These are phyloP conservation scores for Lophura nycthemera DNA, from an alignment of 2,113 vertebrate species.

Conservation along the genomic window DNA sequence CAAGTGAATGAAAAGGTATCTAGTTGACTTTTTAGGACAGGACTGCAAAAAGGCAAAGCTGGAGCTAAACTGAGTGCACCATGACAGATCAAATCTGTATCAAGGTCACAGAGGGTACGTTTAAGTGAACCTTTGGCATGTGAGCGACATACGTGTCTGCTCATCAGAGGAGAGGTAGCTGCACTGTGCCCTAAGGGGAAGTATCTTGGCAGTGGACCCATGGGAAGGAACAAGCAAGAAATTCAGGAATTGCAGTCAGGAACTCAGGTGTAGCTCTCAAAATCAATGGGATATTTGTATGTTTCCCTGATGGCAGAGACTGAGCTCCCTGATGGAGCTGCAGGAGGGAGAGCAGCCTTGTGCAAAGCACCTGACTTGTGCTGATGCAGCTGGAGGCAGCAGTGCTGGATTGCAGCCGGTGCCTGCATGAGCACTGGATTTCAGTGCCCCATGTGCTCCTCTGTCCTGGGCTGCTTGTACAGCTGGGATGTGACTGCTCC, in stretches of 20 bases:
- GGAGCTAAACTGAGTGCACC: constrained; percentile 5
- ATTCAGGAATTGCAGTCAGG: neutral
- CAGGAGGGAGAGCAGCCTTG: neutral
- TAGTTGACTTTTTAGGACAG: constrained; percentile 64
- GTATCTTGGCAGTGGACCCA: accelerated
- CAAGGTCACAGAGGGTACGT: constrained; percentile 59
- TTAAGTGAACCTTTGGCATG: neutral
- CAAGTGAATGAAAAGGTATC: constrained; percentile 63
- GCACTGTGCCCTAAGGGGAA: accelerated
- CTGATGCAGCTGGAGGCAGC: accelerated
- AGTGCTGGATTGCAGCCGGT: accelerated
- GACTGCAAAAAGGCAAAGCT: constrained; percentile 34
- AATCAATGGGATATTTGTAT: accelerated
- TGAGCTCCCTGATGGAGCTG: neutral
- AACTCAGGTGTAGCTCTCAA: accelerated
- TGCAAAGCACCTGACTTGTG: accelerated
- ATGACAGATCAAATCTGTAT: constrained; percentile 59
- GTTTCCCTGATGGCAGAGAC: neutral
- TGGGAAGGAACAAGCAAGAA: neutral
- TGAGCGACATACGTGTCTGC: neutral
- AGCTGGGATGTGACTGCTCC: neutral
- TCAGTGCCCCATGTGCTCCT: neutral
- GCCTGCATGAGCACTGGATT: too few relatives aligned
- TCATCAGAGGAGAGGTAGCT: neutral
- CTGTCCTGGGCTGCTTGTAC: accelerated